Percentiles rank a stretch among this genome's conserved stretches.
Evolutionary conservation across 1,140 invertebrate species (phyloP).

Genomic region (Galleria mellonella): DNA sequence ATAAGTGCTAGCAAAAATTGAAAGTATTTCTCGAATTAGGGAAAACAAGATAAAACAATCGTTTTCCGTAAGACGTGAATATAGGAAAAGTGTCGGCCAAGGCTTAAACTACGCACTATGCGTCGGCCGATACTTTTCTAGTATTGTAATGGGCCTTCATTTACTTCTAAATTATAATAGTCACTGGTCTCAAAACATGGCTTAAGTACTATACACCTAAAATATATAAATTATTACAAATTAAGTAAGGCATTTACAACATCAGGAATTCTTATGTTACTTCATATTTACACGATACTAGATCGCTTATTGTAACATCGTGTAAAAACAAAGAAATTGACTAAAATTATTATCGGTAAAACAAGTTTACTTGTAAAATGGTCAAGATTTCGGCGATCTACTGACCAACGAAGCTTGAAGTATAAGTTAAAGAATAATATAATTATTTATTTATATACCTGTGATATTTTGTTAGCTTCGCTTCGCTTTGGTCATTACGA

Average conservation of each 20-base stretch:
- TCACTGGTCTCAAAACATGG: constrained; percentile 73
- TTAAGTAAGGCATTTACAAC: constrained; percentile 74
- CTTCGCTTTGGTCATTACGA: constrained; percentile 37
- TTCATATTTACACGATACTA: constrained; percentile 68
- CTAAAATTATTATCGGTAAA: constrained; percentile 71
- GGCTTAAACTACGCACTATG: constrained; percentile 21
- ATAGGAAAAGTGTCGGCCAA: constrained; percentile 58
- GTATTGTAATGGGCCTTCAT: constrained; percentile 42
- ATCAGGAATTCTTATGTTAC: constrained; percentile 65
- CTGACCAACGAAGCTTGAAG: constrained; percentile 48
- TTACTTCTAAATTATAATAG: constrained; percentile 72
- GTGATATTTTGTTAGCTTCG: not conserved
- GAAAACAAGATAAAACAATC: constrained; percentile 59
- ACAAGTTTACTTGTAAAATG: constrained; percentile 63
- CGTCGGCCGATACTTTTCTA: constrained; percentile 60
- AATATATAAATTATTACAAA: constrained; percentile 75
- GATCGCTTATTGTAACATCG: constrained; percentile 52
- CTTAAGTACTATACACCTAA: constrained; percentile 74
- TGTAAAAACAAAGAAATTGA: constrained; percentile 68
- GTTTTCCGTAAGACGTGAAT: constrained; percentile 58
- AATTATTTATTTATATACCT: constrained; percentile 10
- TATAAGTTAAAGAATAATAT: constrained; percentile 10
- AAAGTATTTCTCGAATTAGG: constrained; percentile 40
- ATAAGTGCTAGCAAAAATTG: constrained; percentile 53
- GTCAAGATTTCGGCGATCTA: constrained; percentile 73